Evolutionary conservation across 2,113 vertebrate genomes (phyloP), one percentile per base, ranked within the genome.

Genomic region (Grus americana): DNA sequence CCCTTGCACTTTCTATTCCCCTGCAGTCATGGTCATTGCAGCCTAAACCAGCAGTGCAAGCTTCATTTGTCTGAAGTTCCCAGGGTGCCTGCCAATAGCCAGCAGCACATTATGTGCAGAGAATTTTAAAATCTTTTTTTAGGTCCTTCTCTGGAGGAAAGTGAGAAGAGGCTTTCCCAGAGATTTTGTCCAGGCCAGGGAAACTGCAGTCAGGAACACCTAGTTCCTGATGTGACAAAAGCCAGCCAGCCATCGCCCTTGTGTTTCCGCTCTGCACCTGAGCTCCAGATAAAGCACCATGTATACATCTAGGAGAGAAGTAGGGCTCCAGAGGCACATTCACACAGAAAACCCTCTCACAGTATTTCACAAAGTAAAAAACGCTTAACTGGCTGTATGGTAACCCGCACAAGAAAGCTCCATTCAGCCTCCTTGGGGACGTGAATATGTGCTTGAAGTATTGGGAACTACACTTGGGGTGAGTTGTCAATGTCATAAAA

Each of bases 81-180:
- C 74, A 90, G 63, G 36, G 67, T 72, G 83, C 90, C 68, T 87
- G 93, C 90, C 79, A 95, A 74, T n/a, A 96, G 81, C 74, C 86
- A 95, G 85, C 89, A 83, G 94, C 94, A 86, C 40, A 21, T 50
- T 72, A 76, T 5, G 62, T 93, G 75, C 88, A 79, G 54, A 58
- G 72, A 88, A 93, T 94, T 96, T 88, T 86, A 91, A 91, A 92
- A 59, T 72, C 34, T 74, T 32, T 63, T 84, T 82, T 79, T 49
- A 88, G 46, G 62, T 92, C 86, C 26, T 85, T 58, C 76, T 94
- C 67, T 49, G 59, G 84, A 78, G n/a, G 49, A 47, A 93, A 85
- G 32, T 34, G 30, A 82, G 79, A 79, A 66, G 54, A 93, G 59
- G 47, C 79, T 57, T 92, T 71, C 79, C 47, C 52, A 81, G 59